Conservation (phyloP, 2,113 vertebrate species). For the Tenebrosternarchus preto region DNA sequence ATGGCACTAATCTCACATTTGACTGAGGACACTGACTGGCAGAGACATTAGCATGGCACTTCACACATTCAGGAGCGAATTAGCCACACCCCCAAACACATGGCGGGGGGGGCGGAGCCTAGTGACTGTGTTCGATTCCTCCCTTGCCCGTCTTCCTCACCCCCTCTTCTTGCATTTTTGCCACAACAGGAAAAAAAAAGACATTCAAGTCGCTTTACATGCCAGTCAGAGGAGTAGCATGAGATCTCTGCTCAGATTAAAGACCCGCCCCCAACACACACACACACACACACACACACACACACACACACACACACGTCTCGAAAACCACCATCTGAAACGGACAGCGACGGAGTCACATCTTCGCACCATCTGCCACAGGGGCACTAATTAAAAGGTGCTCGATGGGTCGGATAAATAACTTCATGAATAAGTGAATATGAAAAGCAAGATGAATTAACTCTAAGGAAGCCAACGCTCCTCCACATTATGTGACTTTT, state of each 20-base stretch:
- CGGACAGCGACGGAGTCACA: conserved; percentile 38
- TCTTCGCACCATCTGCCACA: conserved; percentile 42
- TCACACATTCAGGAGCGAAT: neutral
- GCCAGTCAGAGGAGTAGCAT: conserved; percentile 44
- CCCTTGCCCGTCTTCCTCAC: conserved; percentile 45
- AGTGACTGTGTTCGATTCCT: conserved; percentile 26
- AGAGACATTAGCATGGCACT: neutral
- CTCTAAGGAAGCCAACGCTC: neutral
- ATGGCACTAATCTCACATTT: neutral
- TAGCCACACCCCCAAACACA: neutral
- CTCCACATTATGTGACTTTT: neutral
- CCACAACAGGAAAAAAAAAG: conserved; percentile 5
- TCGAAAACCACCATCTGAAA: conserved; percentile 36
- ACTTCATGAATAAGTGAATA: neutral
- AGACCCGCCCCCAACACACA: no score
- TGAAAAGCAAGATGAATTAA: neutral
- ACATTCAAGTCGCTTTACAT: conserved; percentile 30
- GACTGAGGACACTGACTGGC: neutral
- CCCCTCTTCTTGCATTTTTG: conserved; percentile 25
- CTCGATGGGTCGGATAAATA: conserved; percentile 22
- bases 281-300: no score
- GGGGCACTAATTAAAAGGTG: conserved; percentile 52
- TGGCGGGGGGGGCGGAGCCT: conserved; percentile 11
- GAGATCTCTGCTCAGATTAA: conserved; percentile 53
- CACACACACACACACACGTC: no score